phyloP scores from a whole-genome alignment of 2,888 invertebrate genomes.

The Pterobdella sp. region DNA sequence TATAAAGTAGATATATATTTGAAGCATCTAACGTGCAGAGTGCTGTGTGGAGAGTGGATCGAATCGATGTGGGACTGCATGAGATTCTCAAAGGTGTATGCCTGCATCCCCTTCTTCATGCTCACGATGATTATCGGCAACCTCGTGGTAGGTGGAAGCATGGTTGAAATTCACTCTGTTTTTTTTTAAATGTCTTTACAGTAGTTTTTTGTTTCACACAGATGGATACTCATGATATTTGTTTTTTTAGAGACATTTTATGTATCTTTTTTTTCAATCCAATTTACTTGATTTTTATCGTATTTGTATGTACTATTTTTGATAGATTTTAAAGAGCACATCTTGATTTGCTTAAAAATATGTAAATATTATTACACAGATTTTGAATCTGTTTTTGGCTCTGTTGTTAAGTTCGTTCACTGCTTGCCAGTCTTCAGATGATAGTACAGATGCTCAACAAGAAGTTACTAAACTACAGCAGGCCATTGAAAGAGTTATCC shows the following conservation, averaged over 20 bases:
- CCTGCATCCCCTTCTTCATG: constrained; percentile 96
- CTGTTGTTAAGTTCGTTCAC: constrained; percentile 97
- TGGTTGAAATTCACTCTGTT: too few species aligned
- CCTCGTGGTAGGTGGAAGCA: constrained; percentile 77
- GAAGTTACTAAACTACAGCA: constrained; percentile 88
- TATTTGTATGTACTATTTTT: constrained; percentile 3
- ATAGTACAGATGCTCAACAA: constrained; percentile 81
- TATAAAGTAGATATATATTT: not conserved
- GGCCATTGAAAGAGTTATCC: constrained; percentile 82
- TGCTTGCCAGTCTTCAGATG: constrained; percentile 77
- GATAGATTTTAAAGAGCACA: not conserved
- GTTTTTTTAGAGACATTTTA: too few species aligned
- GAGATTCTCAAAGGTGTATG: constrained; percentile 68
- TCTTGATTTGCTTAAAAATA: not conserved
- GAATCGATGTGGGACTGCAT: constrained; percentile 99
- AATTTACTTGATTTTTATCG: too few species aligned
- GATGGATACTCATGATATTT: not conserved
- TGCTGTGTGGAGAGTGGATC: constrained; percentile 97
- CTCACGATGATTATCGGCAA: constrained; percentile 97
- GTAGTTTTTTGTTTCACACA: not conserved
- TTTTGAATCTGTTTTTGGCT: constrained; percentile 97
- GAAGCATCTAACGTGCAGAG: constrained; percentile 55
- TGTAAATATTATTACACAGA: constrained; percentile 57
- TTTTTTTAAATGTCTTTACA: too few species aligned
- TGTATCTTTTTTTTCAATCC: too few species aligned